These are phyloP conservation scores for Cinclus cinclus DNA, from an alignment of 2,113 vertebrate genomes.

Conservation along the genomic window DNA sequence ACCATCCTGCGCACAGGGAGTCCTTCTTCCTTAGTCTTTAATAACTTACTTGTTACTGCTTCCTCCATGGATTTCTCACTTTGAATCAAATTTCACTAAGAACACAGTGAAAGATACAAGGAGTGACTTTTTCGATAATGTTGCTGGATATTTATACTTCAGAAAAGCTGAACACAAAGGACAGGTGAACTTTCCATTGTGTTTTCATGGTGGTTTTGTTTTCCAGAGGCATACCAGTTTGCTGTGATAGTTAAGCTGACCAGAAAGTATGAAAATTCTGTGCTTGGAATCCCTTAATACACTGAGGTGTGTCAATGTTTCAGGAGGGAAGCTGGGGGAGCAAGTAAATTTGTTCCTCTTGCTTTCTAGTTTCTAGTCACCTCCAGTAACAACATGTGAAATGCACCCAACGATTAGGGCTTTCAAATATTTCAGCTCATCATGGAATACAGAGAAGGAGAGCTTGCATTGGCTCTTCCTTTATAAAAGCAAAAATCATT, in stretches of 20 bases:
- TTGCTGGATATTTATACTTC: neutral
- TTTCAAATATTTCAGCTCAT: neutral
- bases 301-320: neutral
- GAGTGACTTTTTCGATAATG: neutral
- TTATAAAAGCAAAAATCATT: neutral
- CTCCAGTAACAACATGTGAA: neutral
- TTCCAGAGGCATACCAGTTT: neutral
- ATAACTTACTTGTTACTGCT: neutral
- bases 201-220: neutral
- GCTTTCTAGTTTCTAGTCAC: rapidly evolving
- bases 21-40: neutral
- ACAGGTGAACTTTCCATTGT: neutral
- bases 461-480: neutral
- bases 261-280: neutral
- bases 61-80: neutral
- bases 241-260: neutral
- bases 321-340: neutral
- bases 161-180: neutral
- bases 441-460: neutral
- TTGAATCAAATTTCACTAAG: neutral
- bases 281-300: neutral
- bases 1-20: neutral
- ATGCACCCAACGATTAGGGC: neutral
- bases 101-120: neutral
- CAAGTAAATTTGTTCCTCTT: neutral